Percentiles rank a stretch among this genome's conserved stretches.
Conservation (phyloP, 2,113 vertebrate species). For the Barnardius zonarius region DNA sequence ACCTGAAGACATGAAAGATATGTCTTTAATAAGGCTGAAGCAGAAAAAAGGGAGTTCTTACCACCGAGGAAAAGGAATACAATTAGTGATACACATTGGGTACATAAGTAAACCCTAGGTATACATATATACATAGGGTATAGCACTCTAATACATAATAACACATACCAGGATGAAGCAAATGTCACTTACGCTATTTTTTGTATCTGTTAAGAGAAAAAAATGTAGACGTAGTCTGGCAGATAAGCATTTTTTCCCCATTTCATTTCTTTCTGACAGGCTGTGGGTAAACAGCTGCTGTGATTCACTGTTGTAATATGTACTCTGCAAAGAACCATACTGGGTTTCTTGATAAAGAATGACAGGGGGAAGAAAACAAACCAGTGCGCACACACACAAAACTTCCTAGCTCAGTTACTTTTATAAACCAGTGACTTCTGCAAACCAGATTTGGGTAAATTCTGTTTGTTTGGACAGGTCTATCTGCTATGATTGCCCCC, state of each 20-base stretch:
- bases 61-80: not conserved
- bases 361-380: not conserved
- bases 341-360: not conserved
- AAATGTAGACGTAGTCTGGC: not conserved
- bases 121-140: not conserved
- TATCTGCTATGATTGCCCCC: not conserved
- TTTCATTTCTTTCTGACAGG: not conserved
- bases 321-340: not conserved
- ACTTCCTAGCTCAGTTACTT: not conserved
- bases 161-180: not conserved
- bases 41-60: not conserved
- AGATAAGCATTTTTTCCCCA: not conserved
- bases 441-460: not conserved
- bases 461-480: not conserved
- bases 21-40: not conserved
- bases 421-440: not conserved
- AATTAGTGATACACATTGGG: not conserved
- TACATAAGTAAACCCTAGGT: no score
- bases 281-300: not conserved
- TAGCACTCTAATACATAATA: not conserved
- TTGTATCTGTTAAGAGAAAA: not conserved
- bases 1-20: not conserved
- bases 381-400: not conserved
- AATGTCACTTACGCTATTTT: not conserved
- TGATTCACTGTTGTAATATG: not conserved